Evolutionary conservation across 2,113 vertebrate species (phyloP).

Genomic region (Cyanoliseus patagonus): DNA sequence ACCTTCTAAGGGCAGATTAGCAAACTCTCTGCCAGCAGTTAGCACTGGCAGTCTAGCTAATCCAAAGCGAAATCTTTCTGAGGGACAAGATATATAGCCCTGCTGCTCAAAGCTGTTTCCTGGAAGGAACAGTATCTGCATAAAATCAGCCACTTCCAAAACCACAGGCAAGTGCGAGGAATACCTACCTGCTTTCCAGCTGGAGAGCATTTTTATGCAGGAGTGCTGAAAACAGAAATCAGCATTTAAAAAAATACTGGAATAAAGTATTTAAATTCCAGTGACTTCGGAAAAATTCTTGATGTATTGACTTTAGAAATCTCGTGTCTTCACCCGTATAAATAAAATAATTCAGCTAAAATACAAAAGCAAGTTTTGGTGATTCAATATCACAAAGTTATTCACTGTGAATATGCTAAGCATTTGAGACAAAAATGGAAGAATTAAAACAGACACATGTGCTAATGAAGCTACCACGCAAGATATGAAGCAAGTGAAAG

Average conservation of each 20-base stretch:
- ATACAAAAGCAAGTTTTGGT: background rate
- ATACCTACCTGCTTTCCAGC: background rate
- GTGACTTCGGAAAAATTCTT: background rate
- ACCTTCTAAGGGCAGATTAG: background rate
- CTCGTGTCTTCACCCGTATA: background rate
- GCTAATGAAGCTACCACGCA: background rate
- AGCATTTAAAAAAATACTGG: background rate
- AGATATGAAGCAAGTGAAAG: background rate
- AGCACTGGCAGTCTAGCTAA: background rate
- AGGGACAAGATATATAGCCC: background rate
- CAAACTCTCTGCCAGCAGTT: background rate
- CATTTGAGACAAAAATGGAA: background rate
- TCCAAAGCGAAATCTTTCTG: background rate
- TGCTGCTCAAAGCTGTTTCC: background rate
- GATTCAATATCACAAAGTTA: background rate
- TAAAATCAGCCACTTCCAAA: accelerated
- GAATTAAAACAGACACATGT: background rate
- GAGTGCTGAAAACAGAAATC: background rate
- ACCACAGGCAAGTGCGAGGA: background rate
- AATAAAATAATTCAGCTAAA: background rate
- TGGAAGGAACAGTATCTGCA: background rate
- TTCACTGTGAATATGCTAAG: background rate
- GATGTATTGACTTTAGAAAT: background rate
- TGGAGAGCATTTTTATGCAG: background rate
- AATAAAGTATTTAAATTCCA: background rate